Evolutionary conservation across 1,140 invertebrate species (phyloP).

Genomic region (Paraescarpia echinospica): DNA sequence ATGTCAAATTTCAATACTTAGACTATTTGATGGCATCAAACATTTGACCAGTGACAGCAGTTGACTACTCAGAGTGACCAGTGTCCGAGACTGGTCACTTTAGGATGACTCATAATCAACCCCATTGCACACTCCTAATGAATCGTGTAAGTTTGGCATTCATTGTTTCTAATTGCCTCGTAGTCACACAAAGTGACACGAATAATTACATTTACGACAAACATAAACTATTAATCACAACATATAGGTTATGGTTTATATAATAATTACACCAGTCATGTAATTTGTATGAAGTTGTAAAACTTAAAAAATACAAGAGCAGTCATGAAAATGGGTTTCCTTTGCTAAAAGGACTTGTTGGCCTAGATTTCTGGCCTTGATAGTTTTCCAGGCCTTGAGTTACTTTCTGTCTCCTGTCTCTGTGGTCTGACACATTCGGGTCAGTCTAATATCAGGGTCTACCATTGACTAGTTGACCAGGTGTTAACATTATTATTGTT

Average conservation of each 20-base stretch:
- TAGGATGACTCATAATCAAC: background rate
- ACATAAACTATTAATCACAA: background rate
- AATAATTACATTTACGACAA: background rate
- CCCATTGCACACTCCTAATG: background rate
- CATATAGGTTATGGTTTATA: background rate
- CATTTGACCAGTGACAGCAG: background rate
- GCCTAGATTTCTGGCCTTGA: background rate
- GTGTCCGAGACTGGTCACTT: background rate
- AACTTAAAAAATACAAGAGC: background rate
- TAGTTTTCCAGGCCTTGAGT: background rate
- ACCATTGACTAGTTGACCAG: background rate
- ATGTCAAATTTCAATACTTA: background rate
- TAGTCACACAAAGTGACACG: background rate
- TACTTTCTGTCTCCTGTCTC: background rate
- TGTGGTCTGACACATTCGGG: background rate
- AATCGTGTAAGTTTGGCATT: background rate
- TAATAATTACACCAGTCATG: background rate
- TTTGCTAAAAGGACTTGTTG: background rate
- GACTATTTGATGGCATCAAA: background rate
- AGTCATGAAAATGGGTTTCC: background rate
- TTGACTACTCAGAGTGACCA: no score
- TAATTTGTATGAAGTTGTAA: background rate
- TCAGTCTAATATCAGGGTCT: background rate
- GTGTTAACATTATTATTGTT: background rate
- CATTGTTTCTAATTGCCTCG: background rate